These are phyloP conservation scores for Octodonta nipae DNA, from an alignment of 2,888 invertebrate genomes.

Conservation along the genomic window DNA sequence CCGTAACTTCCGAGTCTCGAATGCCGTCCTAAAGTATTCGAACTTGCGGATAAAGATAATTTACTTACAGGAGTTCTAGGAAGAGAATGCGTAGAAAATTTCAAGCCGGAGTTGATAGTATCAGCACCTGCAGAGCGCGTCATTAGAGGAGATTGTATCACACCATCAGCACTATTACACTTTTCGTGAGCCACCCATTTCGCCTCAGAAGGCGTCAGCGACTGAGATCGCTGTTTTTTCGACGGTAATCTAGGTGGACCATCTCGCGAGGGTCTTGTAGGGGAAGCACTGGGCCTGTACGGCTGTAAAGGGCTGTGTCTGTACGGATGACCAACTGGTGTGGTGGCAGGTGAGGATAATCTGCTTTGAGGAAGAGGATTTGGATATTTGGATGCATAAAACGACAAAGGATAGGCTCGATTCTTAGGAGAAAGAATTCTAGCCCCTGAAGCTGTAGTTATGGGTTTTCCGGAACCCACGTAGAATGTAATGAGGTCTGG, in stretches of 20 bases:
- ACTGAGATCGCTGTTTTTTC: slow-evolving; percentile 64
- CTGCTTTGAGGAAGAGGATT: slow-evolving; percentile 38
- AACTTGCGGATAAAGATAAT: slow-evolving; percentile 40
- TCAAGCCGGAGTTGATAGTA: slow-evolving; percentile 24
- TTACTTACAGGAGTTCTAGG: slow-evolving; percentile 38
- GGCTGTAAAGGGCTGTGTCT: slow-evolving; percentile 37
- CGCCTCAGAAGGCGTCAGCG: slow-evolving; percentile 54
- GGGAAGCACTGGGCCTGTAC: slow-evolving; percentile 38
- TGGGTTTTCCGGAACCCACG: slow-evolving; percentile 70
- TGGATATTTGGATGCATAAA: slow-evolving; percentile 52
- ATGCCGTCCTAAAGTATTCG: slow-evolving; percentile 35
- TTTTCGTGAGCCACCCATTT: slow-evolving; percentile 40
- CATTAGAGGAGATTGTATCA: slow-evolving; percentile 43
- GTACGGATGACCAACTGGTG: slow-evolving; percentile 32
- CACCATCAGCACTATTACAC: slow-evolving; percentile 58
- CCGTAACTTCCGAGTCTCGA: slow-evolving; percentile 40
- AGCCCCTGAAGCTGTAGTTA: slow-evolving; percentile 80
- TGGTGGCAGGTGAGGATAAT: slow-evolving; percentile 33
- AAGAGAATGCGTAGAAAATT: slow-evolving; percentile 46
- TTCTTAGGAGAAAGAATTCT: slow-evolving; percentile 76
- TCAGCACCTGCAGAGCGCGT: slow-evolving; percentile 34
- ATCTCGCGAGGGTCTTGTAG: slow-evolving; percentile 41
- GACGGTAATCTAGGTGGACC: slow-evolving; percentile 37
- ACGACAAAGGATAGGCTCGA: slow-evolving; percentile 63
- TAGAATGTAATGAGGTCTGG: slow-evolving; percentile 88